phyloP scores from a whole-genome alignment of 2,113 vertebrate species.

The Alouatta palliata region DNA sequence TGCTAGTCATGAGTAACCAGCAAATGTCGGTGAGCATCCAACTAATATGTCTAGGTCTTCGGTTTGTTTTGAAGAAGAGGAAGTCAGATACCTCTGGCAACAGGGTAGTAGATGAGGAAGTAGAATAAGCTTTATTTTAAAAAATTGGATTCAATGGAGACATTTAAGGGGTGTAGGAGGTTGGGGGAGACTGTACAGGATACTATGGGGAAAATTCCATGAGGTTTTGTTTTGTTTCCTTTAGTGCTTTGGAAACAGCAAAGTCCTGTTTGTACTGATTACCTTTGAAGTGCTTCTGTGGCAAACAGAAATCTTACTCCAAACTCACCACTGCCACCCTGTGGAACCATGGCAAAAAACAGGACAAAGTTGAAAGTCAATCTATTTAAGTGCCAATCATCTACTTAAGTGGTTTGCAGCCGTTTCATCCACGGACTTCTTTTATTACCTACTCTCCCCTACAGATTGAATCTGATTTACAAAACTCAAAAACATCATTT shows the following conservation, averaged over 20 bases:
- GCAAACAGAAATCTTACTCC: not conserved
- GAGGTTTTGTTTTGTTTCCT: not conserved
- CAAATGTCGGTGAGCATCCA: not conserved
- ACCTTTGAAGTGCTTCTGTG: not conserved
- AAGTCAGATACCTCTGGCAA: not conserved
- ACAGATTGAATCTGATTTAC: not conserved
- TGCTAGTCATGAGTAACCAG: not conserved
- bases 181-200: not conserved
- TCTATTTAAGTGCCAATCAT: not conserved
- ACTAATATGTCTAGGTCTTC: not conserved
- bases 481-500: not conserved
- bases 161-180: not conserved
- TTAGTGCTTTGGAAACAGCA: not conserved
- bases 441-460: not conserved
- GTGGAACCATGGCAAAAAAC: conserved; percentile 8
- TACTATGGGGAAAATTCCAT: not conserved
- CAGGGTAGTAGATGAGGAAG: not conserved
- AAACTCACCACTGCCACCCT: conserved; percentile 3
- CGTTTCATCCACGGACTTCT: not conserved
- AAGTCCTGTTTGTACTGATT: not conserved
- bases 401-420: not conserved
- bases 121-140: not conserved
- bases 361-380: not conserved
- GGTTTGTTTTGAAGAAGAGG: not conserved
- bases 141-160: not conserved